Percentiles rank a stretch among this genome's conserved stretches.
phyloP scores from a whole-genome alignment of 2,888 invertebrate species.

The Lymantria monacha region DNA sequence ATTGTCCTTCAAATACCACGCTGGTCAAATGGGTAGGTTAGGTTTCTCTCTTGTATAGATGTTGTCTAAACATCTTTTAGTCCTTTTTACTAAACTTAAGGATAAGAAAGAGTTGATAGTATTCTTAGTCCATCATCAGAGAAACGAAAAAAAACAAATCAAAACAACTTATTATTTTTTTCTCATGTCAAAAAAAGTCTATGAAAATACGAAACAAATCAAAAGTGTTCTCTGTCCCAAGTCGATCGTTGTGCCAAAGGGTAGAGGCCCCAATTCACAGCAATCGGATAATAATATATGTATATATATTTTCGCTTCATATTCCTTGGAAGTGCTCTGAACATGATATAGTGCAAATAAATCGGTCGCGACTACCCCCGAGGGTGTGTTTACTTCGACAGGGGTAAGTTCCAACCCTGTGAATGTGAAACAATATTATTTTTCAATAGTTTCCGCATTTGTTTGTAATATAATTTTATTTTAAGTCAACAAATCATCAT shows the following conservation, averaged over 20 bases:
- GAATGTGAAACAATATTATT: slow-evolving; percentile 22
- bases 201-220: slow-evolving; percentile 53
- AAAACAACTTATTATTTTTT: not conserved
- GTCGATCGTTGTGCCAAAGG: slow-evolving; percentile 65
- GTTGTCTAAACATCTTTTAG: too few species aligned
- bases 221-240: slow-evolving; percentile 56
- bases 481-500: not conserved
- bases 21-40: too few species aligned
- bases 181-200: not conserved
- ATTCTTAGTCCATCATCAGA: too few species aligned
- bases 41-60: too few species aligned
- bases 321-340: slow-evolving; percentile 42
- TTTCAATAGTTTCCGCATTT: slow-evolving; percentile 26
- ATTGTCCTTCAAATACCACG: too few species aligned
- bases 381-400: slow-evolving; percentile 65
- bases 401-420: slow-evolving; percentile 26
- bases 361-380: slow-evolving; percentile 65
- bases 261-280: slow-evolving; percentile 47
- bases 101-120: too few species aligned
- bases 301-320: slow-evolving; percentile 65
- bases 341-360: slow-evolving; percentile 70
- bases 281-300: slow-evolving; percentile 75
- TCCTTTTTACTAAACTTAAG: too few species aligned
- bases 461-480: slow-evolving; percentile 3
- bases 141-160: too few species aligned